Evolutionary conservation across 2,888 invertebrate species (phyloP).

Genomic region (Camptogramma bilineatum): DNA sequence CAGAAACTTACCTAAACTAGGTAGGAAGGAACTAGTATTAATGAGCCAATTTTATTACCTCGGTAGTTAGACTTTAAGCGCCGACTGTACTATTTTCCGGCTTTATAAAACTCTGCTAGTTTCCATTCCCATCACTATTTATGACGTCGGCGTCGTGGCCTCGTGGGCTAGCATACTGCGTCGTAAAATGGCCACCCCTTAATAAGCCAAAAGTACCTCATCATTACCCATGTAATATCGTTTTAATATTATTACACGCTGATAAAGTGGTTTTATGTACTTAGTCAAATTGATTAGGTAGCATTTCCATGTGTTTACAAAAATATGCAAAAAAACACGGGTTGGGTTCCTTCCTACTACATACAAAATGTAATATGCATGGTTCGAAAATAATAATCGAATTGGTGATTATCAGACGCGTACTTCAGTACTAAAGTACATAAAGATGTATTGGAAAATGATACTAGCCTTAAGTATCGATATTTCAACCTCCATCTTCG

Average conservation of each 20-base stretch:
- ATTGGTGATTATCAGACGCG: too few species aligned
- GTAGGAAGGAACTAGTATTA: too few species aligned
- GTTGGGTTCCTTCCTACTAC: too few species aligned
- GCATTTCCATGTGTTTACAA: neutral
- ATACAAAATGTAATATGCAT: too few species aligned
- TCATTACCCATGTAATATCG: constrained; percentile 11
- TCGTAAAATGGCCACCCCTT: constrained; percentile 34
- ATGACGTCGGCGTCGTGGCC: constrained; percentile 1
- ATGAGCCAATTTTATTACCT: too few species aligned
- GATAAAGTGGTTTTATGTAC: neutral
- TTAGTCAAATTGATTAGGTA: neutral
- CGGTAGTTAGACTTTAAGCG: too few species aligned
- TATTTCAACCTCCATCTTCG: constrained; percentile 16
- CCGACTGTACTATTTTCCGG: neutral
- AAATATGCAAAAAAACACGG: neutral
- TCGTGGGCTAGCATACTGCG: constrained; percentile 6
- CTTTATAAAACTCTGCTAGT: neutral
- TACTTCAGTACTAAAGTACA: neutral
- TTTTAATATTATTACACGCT: constrained; percentile 2
- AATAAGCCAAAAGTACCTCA: constrained; percentile 9
- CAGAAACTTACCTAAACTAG: too few species aligned
- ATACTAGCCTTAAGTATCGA: neutral
- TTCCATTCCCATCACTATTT: constrained; percentile 10
- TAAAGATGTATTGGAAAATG: neutral
- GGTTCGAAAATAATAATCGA: too few species aligned